These are phyloP conservation scores for Alaudala cheleensis DNA, from an alignment of 2,113 vertebrate genomes.

Conservation along the genomic window DNA sequence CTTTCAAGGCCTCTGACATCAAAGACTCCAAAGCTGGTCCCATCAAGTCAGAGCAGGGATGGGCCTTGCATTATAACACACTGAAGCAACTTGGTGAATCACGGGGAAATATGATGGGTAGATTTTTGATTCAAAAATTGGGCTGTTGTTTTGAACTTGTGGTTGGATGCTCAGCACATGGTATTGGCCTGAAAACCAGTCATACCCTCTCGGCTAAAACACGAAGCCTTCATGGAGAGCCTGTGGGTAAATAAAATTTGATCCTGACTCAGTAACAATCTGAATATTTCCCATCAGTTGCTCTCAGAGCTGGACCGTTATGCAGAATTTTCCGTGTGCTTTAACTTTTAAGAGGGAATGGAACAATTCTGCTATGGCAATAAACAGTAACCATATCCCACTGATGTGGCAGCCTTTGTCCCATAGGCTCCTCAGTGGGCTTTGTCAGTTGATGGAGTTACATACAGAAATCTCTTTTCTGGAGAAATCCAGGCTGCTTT, in stretches of 20 bases:
- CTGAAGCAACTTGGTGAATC: conserved; percentile 46
- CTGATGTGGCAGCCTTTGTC: not conserved
- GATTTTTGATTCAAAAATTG: not conserved
- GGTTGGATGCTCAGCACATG: not conserved
- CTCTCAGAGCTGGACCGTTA: not conserved
- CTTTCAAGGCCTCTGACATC: conserved; percentile 72
- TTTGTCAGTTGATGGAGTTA: not conserved
- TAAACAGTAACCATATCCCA: not conserved
- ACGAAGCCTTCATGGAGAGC: not conserved
- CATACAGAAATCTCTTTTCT: not conserved
- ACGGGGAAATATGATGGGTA: not conserved
- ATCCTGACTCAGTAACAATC: not conserved
- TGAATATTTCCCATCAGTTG: conserved; percentile 31
- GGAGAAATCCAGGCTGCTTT: not conserved
- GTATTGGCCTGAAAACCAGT: not conserved
- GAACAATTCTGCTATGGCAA: conserved; percentile 33
- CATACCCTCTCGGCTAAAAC: not conserved
- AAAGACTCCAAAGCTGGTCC: conserved; percentile 67
- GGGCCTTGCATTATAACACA: conserved; percentile 57
- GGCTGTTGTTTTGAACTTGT: not conserved
- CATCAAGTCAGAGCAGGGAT: conserved; percentile 59
- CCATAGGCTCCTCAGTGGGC: not conserved
- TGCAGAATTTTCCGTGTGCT: conserved; percentile 19
- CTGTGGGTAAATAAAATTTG: conserved; percentile 31
- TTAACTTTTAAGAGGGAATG: not conserved